Conservation (phyloP, 1,140 invertebrate genomes). For the Formica selysi region DNA sequence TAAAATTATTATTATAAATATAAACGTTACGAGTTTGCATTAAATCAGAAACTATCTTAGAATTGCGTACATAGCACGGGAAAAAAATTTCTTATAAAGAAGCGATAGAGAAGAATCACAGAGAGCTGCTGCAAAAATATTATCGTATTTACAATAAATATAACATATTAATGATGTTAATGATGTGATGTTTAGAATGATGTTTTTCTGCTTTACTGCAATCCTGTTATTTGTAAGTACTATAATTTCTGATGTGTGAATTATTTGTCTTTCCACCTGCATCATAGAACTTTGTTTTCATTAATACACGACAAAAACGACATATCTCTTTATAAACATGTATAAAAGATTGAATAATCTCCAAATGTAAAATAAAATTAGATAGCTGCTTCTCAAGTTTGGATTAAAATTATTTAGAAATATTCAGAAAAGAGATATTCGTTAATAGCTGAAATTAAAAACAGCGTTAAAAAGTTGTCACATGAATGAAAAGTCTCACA, state of each 20-base stretch:
- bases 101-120: not conserved
- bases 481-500: conserved; percentile 8
- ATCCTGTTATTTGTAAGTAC: conserved; percentile 45
- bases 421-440: not conserved
- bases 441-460: not conserved
- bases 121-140: conserved; percentile 40
- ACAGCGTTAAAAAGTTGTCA: not conserved
- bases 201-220: conserved; percentile 21
- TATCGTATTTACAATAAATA: conserved; percentile 58
- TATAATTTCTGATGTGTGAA: conserved; percentile 25
- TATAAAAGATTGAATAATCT: conserved; percentile 2
- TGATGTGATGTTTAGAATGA: conserved; percentile 28
- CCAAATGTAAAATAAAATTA: conserved; percentile 31
- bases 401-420: conserved; percentile 10
- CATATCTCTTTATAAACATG: not conserved
- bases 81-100: conserved; percentile 34
- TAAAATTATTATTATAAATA: conserved; percentile 34
- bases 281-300: conserved; percentile 6
- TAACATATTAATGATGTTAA: conserved; percentile 28
- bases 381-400: not conserved
- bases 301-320: not conserved
- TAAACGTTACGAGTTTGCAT: conserved; percentile 23
- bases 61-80: not conserved
- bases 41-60: conserved; percentile 11
- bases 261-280: not conserved